These are phyloP conservation scores for human DNA, from an alignment of 2,113 vertebrate species.

Conservation along the genomic window DNA sequence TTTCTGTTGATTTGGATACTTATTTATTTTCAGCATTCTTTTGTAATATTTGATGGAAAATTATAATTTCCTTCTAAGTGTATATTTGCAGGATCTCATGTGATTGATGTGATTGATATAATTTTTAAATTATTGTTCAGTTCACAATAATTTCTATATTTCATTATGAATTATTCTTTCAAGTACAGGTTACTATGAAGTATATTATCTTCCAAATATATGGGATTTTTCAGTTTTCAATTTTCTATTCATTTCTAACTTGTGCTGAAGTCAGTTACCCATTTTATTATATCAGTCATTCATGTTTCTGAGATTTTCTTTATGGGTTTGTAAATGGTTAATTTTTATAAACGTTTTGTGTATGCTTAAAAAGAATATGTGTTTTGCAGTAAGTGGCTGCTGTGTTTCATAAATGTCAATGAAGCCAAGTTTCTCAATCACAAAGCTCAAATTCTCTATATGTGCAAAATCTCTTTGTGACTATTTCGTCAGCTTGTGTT, in stretches of 20 bases:
- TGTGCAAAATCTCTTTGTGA: background rate
- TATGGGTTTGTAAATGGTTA: background rate
- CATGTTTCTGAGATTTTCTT: background rate
- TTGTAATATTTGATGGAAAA: background rate
- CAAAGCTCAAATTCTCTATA: background rate
- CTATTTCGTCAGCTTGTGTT: background rate
- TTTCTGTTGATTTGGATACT: background rate
- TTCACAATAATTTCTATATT: background rate
- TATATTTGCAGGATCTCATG: background rate
- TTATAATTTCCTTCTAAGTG: background rate
- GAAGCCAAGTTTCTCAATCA: background rate
- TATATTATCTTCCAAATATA: background rate
- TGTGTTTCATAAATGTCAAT: background rate
- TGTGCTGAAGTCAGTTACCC: background rate
- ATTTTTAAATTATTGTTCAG: background rate
- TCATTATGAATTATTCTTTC: background rate
- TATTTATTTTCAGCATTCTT: background rate
- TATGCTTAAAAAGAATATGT: background rate
- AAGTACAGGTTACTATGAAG: background rate
- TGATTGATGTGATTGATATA: background rate
- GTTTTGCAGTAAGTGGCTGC: background rate
- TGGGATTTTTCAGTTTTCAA: background rate
- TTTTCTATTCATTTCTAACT: background rate
- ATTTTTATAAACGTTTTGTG: background rate
- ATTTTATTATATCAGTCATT: background rate